Evolutionary conservation across 2,113 vertebrate species (phyloP).

Genomic region (Corythoichthys intestinalis): DNA sequence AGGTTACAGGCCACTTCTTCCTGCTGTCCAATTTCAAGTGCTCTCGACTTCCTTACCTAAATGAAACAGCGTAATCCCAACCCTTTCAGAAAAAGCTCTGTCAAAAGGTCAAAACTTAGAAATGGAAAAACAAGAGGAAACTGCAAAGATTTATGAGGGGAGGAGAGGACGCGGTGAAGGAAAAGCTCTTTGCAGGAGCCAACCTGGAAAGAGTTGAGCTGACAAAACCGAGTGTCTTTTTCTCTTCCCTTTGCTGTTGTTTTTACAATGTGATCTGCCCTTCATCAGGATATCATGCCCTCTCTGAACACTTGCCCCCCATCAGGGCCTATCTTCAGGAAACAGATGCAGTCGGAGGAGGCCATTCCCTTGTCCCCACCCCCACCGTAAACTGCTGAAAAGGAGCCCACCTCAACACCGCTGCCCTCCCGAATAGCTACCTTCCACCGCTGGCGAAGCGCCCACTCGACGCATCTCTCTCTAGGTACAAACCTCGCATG

Average conservation of each 20-base stretch:
- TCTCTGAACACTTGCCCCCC: slow-evolving; percentile 79
- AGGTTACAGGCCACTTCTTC: slow-evolving; percentile 90
- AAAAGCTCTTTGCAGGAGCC: slow-evolving; percentile 71
- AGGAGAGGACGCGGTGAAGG: slow-evolving; percentile 58
- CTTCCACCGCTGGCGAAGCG: slow-evolving; percentile 82
- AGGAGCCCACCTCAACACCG: slow-evolving; percentile 83
- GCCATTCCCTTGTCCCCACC: slow-evolving; percentile 86
- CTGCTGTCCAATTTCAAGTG: slow-evolving; percentile 76
- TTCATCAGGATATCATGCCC: slow-evolving; percentile 88
- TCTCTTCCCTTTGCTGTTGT: slow-evolving; percentile 56
- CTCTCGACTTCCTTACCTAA: slow-evolving; percentile 89
- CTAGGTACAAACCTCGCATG: slow-evolving; percentile 63
- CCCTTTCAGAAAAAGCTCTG: slow-evolving; percentile 70
- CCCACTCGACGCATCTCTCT: slow-evolving; percentile 77
- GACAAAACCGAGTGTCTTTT: slow-evolving; percentile 61
- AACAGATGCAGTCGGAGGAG: slow-evolving; percentile 94
- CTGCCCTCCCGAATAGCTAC: slow-evolving; percentile 81
- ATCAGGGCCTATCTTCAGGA: slow-evolving; percentile 96
- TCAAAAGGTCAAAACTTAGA: slow-evolving; percentile 81
- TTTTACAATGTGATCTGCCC: slow-evolving; percentile 75
- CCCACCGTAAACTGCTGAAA: slow-evolving; percentile 85
- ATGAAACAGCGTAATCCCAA: slow-evolving; percentile 78
- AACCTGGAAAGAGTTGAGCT: slow-evolving; percentile 57
- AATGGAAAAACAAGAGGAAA: slow-evolving; percentile 89
- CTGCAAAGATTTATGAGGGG: slow-evolving; percentile 82